These are phyloP conservation scores for Setipinna tenuifilis DNA, from an alignment of 2,797 vertebrate species.

Conservation along the genomic window DNA sequence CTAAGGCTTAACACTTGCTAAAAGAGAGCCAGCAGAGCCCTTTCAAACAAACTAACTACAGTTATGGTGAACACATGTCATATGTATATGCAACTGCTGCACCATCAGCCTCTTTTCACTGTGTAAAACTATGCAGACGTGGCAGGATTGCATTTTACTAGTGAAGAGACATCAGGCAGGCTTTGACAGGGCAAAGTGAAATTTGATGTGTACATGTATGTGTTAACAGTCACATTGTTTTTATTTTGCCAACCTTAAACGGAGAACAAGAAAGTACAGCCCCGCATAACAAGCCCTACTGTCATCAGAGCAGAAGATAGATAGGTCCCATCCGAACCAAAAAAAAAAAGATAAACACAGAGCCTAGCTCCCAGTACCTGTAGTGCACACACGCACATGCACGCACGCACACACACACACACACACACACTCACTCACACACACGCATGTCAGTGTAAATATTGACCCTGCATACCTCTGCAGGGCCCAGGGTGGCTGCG, in stretches of 20 bases:
- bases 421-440: no score
- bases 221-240: background rate
- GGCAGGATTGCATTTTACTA: background rate
- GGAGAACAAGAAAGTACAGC: background rate
- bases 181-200: background rate
- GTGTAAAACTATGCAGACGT: background rate
- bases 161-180: background rate
- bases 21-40: background rate
- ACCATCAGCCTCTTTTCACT: background rate
- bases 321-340: background rate
- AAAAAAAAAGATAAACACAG: background rate
- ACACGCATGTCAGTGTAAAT: background rate
- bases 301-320: background rate
- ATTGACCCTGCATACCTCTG: slow-evolving; percentile 1
- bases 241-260: slow-evolving; percentile 23
- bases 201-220: background rate
- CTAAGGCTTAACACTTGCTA: background rate
- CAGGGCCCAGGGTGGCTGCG: slow-evolving; percentile 54
- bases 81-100: background rate
- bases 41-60: background rate
- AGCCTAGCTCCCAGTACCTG: background rate
- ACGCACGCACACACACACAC: no score
- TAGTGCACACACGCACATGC: background rate
- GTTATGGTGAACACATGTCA: background rate
- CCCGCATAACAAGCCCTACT: slow-evolving; percentile 18